These are phyloP conservation scores for Ardeotis arabs DNA, from an alignment of 2,113 vertebrate genomes.

Conservation along the genomic window DNA sequence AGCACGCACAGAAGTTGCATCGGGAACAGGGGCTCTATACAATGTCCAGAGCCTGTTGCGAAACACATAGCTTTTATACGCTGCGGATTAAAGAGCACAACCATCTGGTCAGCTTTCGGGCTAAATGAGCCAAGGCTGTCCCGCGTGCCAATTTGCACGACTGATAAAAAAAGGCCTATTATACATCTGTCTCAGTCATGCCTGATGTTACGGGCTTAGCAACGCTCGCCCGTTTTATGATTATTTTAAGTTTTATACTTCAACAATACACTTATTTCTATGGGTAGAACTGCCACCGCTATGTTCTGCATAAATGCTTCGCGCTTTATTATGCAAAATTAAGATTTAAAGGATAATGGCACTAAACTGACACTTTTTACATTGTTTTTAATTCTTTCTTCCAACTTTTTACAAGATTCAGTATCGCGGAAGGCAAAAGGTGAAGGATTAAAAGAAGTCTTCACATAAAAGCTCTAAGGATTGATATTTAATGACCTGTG, in stretches of 20 bases:
- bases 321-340: not conserved
- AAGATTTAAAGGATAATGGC: constrained; percentile 28
- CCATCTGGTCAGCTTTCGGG: constrained; percentile 66
- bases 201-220: not conserved
- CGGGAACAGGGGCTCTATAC: constrained; percentile 38
- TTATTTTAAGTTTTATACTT: not conserved
- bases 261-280: not conserved
- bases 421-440: not conserved
- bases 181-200: not conserved
- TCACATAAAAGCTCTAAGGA: constrained; percentile 39
- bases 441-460: constrained; percentile 40
- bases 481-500: constrained; percentile 52
- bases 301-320: not conserved
- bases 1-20: constrained; percentile 37
- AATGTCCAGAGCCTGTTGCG: constrained; percentile 50
- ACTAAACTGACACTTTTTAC: constrained; percentile 14
- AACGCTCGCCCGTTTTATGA: not conserved
- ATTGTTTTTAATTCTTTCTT: constrained; percentile 26
- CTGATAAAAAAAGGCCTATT: constrained; percentile 5
- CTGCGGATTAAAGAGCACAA: constrained; percentile 57
- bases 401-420: constrained; percentile 10
- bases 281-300: not conserved
- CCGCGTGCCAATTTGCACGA: constrained; percentile 3
- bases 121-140: constrained; percentile 21
- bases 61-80: constrained; percentile 34